These are phyloP conservation scores for Parazoanthus darwini DNA, from an alignment of 92 coral and sea anemone genomes.

Conservation along the genomic window DNA sequence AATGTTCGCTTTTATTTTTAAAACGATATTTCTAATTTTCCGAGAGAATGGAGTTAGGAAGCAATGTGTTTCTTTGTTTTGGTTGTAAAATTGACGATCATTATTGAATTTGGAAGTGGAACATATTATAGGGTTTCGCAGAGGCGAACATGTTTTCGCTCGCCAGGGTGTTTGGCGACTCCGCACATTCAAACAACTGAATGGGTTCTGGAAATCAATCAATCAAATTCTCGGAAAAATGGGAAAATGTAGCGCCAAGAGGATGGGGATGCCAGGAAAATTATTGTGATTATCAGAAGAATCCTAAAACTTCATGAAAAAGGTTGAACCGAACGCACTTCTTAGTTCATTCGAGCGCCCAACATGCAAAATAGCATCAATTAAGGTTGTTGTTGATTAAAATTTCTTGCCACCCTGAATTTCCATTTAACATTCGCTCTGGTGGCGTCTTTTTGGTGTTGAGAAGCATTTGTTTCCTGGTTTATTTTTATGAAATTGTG, in stretches of 20 bases:
- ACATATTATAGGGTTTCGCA: background rate
- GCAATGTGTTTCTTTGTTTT: background rate
- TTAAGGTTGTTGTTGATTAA: constrained; percentile 42
- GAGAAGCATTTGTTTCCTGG: constrained; percentile 9
- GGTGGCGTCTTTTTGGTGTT: background rate
- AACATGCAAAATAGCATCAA: constrained; percentile 32
- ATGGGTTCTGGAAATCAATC: constrained; percentile 11
- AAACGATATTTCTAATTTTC: constrained; percentile 17
- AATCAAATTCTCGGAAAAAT: background rate
- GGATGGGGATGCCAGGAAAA: constrained; percentile 25
- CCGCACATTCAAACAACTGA: constrained; percentile 4
- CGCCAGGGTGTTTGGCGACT: constrained; percentile 12
- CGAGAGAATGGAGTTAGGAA: background rate
- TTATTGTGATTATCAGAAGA: constrained; percentile 12
- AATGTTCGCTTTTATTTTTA: background rate
- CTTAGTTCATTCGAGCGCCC: background rate
- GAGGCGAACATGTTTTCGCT: background rate
- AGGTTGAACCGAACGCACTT: background rate
- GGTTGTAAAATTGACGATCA: constrained; percentile 1
- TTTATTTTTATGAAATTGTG: background rate
- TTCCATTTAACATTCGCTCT: background rate
- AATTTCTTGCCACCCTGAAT: constrained; percentile 21
- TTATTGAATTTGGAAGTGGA: constrained; percentile 14
- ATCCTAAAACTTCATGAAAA: background rate
- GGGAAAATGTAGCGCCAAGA: background rate